phyloP scores from a whole-genome alignment of 2,797 vertebrate genomes.

The Peromyscus melanophrys region DNA sequence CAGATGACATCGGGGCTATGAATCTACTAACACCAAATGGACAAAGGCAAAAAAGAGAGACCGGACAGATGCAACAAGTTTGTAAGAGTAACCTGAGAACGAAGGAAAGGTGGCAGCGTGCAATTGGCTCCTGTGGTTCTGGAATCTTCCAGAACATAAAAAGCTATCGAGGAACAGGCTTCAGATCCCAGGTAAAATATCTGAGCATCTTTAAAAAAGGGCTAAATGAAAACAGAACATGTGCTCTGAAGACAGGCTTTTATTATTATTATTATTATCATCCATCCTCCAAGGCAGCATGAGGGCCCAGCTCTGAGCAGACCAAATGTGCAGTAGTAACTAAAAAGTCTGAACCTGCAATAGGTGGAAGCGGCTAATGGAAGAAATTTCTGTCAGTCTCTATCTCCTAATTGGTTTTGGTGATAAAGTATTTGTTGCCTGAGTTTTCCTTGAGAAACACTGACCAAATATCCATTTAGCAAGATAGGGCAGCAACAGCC shows the following conservation, averaged over 20 bases:
- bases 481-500: neutral
- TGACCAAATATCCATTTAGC: neutral
- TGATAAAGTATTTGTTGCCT: neutral
- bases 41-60: neutral
- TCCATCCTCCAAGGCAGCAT: neutral
- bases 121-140: neutral
- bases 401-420: neutral
- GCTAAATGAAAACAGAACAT: neutral
- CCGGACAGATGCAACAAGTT: neutral
- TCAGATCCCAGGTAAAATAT: neutral
- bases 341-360: no score
- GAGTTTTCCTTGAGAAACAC: neutral
- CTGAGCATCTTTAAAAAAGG: neutral
- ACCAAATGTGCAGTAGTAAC: rapidly evolving
- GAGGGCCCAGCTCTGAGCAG: no score
- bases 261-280: neutral
- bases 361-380: neutral
- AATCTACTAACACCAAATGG: neutral
- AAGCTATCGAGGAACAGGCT: neutral
- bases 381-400: neutral
- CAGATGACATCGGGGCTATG: neutral
- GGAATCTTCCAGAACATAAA: neutral
- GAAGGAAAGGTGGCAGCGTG: neutral
- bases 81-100: neutral
- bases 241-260: neutral